These are phyloP conservation scores for Noctua janthe DNA, from an alignment of 2,888 invertebrate species.

Conservation along the genomic window DNA sequence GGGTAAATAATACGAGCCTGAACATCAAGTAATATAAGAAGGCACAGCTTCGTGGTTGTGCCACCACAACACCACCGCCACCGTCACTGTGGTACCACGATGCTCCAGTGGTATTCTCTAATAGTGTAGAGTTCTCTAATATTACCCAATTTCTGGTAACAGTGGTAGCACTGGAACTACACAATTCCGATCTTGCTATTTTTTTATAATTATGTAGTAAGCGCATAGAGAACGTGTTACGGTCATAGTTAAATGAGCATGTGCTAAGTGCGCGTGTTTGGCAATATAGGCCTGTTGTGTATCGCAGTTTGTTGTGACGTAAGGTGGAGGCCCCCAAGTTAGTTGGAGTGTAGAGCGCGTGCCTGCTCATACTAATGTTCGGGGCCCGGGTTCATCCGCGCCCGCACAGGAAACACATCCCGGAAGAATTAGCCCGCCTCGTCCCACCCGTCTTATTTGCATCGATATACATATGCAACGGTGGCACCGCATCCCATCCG, in stretches of 20 bases:
- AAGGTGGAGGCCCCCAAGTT: slow-evolving; percentile 50
- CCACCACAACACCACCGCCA: too few species aligned
- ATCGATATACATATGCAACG: slow-evolving; percentile 78
- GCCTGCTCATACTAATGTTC: slow-evolving; percentile 81
- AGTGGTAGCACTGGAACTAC: not conserved
- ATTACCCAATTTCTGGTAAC: not conserved
- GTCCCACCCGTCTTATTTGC: slow-evolving; percentile 81
- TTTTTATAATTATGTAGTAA: slow-evolving; percentile 18
- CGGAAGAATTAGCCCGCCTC: slow-evolving; percentile 87
- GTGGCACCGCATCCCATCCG: slow-evolving; percentile 59
- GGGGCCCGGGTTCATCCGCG: slow-evolving; percentile 65
- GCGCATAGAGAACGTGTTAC: slow-evolving; percentile 20
- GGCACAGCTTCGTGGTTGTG: too few species aligned
- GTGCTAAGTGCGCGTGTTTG: slow-evolving; percentile 38
- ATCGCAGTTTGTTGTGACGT: slow-evolving; percentile 52
- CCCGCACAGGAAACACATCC: slow-evolving; percentile 88
- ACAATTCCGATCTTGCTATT: slow-evolving; percentile 12
- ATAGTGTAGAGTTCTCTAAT: not conserved
- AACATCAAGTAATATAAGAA: not conserved
- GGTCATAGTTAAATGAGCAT: slow-evolving; percentile 37
- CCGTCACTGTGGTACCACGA: not conserved
- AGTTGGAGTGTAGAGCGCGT: slow-evolving; percentile 71
- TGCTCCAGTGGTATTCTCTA: not conserved
- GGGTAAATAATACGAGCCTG: not conserved
- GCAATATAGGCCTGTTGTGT: slow-evolving; percentile 48